Percentiles rank a stretch among this genome's conserved stretches.
phyloP scores from a whole-genome alignment of 2,888 invertebrate genomes.

The Craniophora ligustri region DNA sequence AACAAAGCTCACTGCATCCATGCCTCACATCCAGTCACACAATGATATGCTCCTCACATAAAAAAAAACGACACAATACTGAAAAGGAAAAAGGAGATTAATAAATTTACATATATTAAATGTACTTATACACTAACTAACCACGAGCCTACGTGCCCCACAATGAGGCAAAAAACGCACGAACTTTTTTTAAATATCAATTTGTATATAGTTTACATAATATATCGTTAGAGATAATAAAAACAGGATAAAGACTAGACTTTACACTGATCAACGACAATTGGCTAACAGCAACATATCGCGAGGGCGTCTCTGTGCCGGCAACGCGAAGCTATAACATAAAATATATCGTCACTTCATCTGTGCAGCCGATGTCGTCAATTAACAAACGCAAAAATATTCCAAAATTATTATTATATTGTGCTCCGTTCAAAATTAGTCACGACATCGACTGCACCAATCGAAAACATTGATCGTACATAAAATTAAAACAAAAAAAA shows the following conservation, averaged over 20 bases:
- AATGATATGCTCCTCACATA: conserved; percentile 73
- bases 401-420: conserved; percentile 11
- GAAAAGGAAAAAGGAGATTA: conserved; percentile 87
- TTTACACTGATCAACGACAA: conserved; percentile 88
- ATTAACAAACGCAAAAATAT: conserved; percentile 1
- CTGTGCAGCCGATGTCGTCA: conserved; percentile 2
- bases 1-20: conserved; percentile 69
- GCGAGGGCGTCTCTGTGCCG: conserved; percentile 69
- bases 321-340: conserved; percentile 45
- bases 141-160: conserved; percentile 82
- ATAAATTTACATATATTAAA: conserved; percentile 86
- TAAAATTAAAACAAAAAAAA: conserved; percentile 65
- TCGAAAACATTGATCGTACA: conserved; percentile 55
- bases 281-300: conserved; percentile 83
- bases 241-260: conserved; percentile 89
- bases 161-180: conserved; percentile 78
- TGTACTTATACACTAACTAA: conserved; percentile 86
- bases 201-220: conserved; percentile 83
- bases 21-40: conserved; percentile 61
- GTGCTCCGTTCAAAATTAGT: conserved; percentile 9
- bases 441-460: conserved; percentile 37
- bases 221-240: conserved; percentile 84
- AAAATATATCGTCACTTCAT: conserved; percentile 8
- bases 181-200: conserved; percentile 81
- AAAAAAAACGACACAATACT: conserved; percentile 85